Conservation (phyloP, 1,140 invertebrate genomes). For the Parasteatoda tepidariorum region DNA sequence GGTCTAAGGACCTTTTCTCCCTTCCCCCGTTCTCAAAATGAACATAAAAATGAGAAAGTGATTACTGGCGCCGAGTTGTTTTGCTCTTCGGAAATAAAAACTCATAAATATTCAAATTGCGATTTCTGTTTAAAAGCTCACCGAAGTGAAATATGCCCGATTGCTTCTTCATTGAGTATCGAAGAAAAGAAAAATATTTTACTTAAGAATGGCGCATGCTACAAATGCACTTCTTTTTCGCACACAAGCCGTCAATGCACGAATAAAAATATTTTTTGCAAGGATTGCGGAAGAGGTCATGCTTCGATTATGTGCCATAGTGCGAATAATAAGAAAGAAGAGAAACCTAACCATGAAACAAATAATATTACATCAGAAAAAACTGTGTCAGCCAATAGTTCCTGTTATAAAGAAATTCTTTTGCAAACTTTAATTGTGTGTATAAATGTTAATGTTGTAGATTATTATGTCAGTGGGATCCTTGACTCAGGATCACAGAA, state of each 20-base stretch:
- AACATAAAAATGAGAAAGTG: background rate
- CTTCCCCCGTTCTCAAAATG: background rate
- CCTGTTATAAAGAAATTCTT: background rate
- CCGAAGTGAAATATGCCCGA: too few species aligned
- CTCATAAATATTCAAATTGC: background rate
- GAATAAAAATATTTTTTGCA: background rate
- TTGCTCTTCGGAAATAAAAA: background rate
- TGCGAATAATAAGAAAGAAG: too few species aligned
- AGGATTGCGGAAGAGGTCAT: background rate
- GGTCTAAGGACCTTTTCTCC: background rate
- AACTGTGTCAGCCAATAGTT: background rate
- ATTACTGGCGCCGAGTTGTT: background rate
- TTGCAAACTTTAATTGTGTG: background rate
- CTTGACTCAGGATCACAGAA: background rate
- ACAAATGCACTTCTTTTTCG: background rate
- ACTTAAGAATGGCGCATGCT: conserved; percentile 5
- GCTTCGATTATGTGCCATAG: background rate
- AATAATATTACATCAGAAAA: background rate
- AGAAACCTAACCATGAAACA: too few species aligned
- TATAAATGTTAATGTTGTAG: background rate
- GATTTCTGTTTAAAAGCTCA: too few species aligned
- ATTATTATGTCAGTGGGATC: background rate
- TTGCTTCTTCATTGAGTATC: background rate
- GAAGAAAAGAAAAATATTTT: conserved; percentile 13
- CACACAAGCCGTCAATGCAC: background rate